Evolutionary conservation across 37 sponge, comb jelly and placozoan genomes (phyloP), one percentile per base, ranked within the genome.

Genomic region (Beroe forskalii): DNA sequence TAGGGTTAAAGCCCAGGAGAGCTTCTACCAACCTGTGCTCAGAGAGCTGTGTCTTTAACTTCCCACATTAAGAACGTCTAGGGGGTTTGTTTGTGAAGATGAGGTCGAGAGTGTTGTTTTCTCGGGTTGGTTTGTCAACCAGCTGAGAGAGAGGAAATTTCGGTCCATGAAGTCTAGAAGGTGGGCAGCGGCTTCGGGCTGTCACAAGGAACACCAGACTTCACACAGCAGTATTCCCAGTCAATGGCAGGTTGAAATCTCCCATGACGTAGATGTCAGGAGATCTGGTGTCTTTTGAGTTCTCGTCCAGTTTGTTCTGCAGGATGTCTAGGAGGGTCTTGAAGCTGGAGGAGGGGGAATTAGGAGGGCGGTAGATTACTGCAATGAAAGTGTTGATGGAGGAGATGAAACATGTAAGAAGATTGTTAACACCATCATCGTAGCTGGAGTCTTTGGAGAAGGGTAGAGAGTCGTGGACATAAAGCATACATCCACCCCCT

Each of bases 181-280:
- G 14, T 35, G 6, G 1, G 3, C 1, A 9, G 37, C 35, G 12
- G 72, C 72, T 69, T 69, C n/a, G n/a, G n/a, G n/a, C n/a, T n/a
- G n/a, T n/a, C n/a, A n/a, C n/a, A n/a, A n/a, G n/a, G n/a, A n/a
- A n/a, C n/a, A n/a, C n/a, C n/a, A n/a, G n/a, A n/a, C n/a, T n/a
- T n/a, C n/a, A n/a, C n/a, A n/a, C n/a, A n/a, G n/a, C n/a, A n/a
- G n/a, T n/a, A n/a, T n/a, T 31, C 72, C 72, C 72, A 69, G 19
- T 69, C 72, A 14, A 69, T 36, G 72, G 72, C 2, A 69, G 72
- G 32, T 69, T 69, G 39, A 69, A 69, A 32, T 69, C 72, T 69
- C 72, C 72, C 4, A 35, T 32, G 38, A 69, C 1, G 32, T 69
- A 69, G 17, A 69, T 9, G 38, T 69, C 72, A 19, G 72, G 72